phyloP scores from a whole-genome alignment of 2,113 vertebrate species.

The Coptodon rendalli region DNA sequence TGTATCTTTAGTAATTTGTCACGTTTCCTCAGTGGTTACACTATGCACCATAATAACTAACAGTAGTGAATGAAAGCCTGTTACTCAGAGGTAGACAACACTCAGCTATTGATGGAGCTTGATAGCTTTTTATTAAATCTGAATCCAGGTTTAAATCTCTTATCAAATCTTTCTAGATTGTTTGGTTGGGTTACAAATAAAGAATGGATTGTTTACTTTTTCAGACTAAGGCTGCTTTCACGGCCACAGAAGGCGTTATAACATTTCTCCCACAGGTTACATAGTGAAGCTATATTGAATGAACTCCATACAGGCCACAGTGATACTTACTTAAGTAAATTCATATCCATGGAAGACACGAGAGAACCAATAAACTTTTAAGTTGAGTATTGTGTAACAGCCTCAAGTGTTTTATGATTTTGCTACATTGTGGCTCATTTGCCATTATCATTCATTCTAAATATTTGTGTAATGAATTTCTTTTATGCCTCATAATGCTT shows the following conservation, averaged over 20 bases:
- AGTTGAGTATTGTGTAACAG: neutral
- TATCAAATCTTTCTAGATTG: neutral
- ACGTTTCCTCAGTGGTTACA: neutral
- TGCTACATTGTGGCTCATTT: neutral
- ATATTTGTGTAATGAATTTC: neutral
- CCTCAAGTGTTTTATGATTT: neutral
- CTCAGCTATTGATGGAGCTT: neutral
- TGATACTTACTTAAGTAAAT: neutral
- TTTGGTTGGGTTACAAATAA: neutral
- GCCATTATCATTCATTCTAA: neutral
- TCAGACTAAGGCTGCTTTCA: neutral
- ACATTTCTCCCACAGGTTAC: neutral
- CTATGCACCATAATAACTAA: neutral
- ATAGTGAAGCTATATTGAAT: neutral
- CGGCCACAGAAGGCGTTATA: neutral
- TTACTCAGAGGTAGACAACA: neutral
- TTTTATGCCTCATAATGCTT: neutral
- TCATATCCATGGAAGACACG: rapidly evolving
- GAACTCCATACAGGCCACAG: neutral
- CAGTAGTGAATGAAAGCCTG: neutral
- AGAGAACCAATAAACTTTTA: neutral
- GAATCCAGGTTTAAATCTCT: neutral
- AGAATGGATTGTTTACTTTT: neutral
- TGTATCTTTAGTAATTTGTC: neutral
- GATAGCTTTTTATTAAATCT: neutral